Base-by-base conservation (phyloP, 2,888 invertebrate species). In the Dorcus parallelipipedus region DNA sequence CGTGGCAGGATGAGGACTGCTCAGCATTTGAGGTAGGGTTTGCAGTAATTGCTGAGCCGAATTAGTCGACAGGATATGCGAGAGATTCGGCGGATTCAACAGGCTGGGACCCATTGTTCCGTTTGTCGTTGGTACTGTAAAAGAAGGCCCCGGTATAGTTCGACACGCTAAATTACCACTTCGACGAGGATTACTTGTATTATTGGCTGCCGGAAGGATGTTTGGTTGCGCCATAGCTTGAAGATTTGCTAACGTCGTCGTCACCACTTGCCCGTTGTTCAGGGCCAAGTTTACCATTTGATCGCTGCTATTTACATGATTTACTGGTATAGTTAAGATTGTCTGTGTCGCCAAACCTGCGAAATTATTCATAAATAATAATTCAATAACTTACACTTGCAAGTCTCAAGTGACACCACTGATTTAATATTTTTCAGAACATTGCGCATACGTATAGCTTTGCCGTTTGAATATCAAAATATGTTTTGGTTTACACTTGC, bases 311-410 rank as follows among this genome's bases (percentile, higher is more conserved):
- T 91, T 91, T 66, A 93, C 90, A 80, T 93, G 91, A 80, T 90
- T 93, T 60, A 96, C 93, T 55, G 96, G 96, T 76, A 97, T 96
- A 66, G 96, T 95, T 70, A 97, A 83, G 75, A 97, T 95, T 72
- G 96, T 96, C 81, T 97, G 97, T 52, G 95, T 92, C 54, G 95
- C 94, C 76, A 96, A 90, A 69, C 95, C 95, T 95, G 80, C 47
- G 71, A 70, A 59, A 41, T 33, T 7, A 33, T 33, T 7, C 26
- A 33, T 33, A 33, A 33, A 33, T 33, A 33, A 33, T 33, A 41
- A 10, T 41, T 6, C n/a, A 20, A 20, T 20, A 20, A 20, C 14
- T 20, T 20, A 20, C 3, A 20, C 20, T 20, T 20, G 2, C 20
- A 26, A 26, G 26, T 26, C 2, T 26, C 26, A 26, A 26, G 26